Percentiles rank a stretch among this genome's conserved stretches.
Conservation (phyloP, 2,113 vertebrate genomes). For the Tylochromis polylepis region DNA sequence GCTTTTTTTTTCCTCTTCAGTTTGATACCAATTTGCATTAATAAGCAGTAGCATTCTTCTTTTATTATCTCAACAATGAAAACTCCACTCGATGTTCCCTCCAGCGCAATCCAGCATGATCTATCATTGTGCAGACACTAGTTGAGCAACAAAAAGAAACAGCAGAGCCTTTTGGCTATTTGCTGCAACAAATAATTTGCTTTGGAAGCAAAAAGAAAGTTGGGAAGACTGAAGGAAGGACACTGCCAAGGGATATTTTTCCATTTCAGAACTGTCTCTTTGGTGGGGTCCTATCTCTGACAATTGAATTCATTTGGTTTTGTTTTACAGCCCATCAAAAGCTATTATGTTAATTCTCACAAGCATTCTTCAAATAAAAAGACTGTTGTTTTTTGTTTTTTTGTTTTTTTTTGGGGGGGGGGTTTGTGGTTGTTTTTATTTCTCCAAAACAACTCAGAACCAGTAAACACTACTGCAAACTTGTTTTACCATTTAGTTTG, state of each 20-base stretch:
- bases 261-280: slow-evolving; percentile 23
- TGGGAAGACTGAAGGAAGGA: slow-evolving; percentile 39
- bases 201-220: slow-evolving; percentile 58
- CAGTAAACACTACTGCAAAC: neutral
- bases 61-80: slow-evolving; percentile 56
- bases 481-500: neutral
- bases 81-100: slow-evolving; percentile 39
- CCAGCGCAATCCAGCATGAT: slow-evolving; percentile 47
- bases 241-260: slow-evolving; percentile 35
- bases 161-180: slow-evolving; percentile 55
- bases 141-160: slow-evolving; percentile 46
- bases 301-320: slow-evolving; percentile 27
- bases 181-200: slow-evolving; percentile 64
- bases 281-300: slow-evolving; percentile 3
- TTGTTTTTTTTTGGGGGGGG: too few species aligned
- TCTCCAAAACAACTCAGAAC: neutral
- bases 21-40: slow-evolving; percentile 65
- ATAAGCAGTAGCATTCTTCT: slow-evolving; percentile 52
- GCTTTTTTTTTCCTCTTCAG: slow-evolving; percentile 34
- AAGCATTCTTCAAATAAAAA: neutral
- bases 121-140: slow-evolving; percentile 39
- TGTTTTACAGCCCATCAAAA: slow-evolving; percentile 4
- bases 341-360: slow-evolving; percentile 21
- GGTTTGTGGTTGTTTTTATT: neutral
- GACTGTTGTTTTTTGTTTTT: neutral